These are phyloP conservation scores for Macrosteles quadrilineatus DNA, from an alignment of 1,140 invertebrate genomes.

Conservation along the genomic window DNA sequence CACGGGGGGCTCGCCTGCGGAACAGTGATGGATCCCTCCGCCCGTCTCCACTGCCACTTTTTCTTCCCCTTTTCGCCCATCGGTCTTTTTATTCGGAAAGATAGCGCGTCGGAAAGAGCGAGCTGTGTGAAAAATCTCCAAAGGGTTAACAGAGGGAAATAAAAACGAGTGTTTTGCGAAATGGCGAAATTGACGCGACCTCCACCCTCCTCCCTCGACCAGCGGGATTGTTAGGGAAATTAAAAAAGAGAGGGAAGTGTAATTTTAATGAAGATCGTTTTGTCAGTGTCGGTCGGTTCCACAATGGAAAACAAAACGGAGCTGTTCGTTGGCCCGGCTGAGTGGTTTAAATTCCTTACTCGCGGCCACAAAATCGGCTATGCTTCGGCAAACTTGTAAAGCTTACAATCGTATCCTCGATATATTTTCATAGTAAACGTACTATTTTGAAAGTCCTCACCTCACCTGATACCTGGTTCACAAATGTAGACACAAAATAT, in stretches of 20 bases:
- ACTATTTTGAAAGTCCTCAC: no score
- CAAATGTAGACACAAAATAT: no score
- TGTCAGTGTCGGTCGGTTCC: conserved; percentile 3
- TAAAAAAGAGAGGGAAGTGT: conserved; percentile 26
- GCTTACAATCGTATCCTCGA: no score
- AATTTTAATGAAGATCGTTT: conserved; percentile 16
- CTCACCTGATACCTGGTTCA: no score
- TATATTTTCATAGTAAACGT: no score
- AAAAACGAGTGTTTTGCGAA: conserved; percentile 14
- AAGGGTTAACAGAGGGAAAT: neutral
- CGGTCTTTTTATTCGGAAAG: conserved; percentile 16
- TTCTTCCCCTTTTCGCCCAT: conserved; percentile 12
- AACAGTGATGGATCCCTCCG: conserved; percentile 6
- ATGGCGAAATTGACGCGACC: conserved; percentile 1
- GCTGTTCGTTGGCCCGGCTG: neutral
- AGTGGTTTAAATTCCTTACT: no score
- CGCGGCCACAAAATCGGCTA: no score
- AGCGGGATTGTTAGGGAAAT: conserved; percentile 20
- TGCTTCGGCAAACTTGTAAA: no score
- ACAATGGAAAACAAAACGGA: neutral
- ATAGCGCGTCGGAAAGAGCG: neutral
- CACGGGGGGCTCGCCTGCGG: conserved; percentile 11
- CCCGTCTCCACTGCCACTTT: conserved; percentile 26
- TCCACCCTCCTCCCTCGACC: neutral
- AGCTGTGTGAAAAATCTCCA: conserved; percentile 4